Evolutionary conservation across 2,797 vertebrate genomes (phyloP), one percentile per base, ranked within the genome.

Genomic region (Meda fulgida): DNA sequence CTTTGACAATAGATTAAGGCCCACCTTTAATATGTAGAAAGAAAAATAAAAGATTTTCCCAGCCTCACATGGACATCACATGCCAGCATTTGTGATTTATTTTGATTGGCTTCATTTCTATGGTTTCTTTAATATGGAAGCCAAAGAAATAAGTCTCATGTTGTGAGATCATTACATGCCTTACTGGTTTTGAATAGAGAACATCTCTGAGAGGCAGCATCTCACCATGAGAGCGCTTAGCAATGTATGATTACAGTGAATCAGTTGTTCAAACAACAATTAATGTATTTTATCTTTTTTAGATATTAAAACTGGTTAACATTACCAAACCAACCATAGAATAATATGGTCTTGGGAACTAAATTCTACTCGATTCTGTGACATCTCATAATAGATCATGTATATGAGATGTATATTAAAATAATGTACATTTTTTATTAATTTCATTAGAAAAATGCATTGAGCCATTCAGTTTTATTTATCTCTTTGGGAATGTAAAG

Each of bases 1-100:
- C 71, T 91, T 85, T 86, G 51, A 90, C 89, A 85, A 83, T 69
- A 31, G 76, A 80, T 23, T 70, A 83, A 89, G 89, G 81, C 63
- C 29, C 63, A 55, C 31, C 73, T 69, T 63, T 82, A 78, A 78
- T 63, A 40, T 9, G 58, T 81, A 36, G 31, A 63, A 43, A 40
- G 60, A 55, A 71, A 70, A 43, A 26, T 13, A 5, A 1, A 23
- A n/a, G 1, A 46, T 46, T 46, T 43, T 43, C 16, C 38, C 63
- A 60, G 51, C 51, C 48, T 70, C 14, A 60, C 51, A 70, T 3
- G 23, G 67, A 40, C 19, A 51, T 80, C 43, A 18, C 55, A 77
- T 58, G 6, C 14, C 36, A 76, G n/a, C 21, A 6, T 80, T 80
- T 83, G 53, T 71, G 51, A 81, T 86, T 79, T 34, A 29, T 86